These are phyloP conservation scores for Formica aserva DNA, from an alignment of 2,888 invertebrate genomes.

Conservation along the genomic window DNA sequence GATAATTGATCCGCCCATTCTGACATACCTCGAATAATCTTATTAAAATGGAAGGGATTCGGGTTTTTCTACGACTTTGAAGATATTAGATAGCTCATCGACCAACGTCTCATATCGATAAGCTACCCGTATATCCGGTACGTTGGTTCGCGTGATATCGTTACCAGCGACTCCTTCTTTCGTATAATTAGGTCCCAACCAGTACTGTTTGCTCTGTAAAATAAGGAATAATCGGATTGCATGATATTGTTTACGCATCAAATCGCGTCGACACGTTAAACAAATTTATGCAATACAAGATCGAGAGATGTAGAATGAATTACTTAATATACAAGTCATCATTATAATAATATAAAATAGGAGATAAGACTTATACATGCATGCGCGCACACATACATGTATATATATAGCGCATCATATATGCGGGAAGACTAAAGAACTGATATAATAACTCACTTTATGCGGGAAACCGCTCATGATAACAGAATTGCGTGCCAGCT, in stretches of 20 bases:
- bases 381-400: too few relatives aligned
- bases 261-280: neutral
- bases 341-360: neutral
- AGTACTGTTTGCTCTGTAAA: slow-evolving; percentile 97
- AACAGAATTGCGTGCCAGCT: slow-evolving; percentile 98
- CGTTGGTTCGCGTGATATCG: slow-evolving; percentile 98
- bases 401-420: too few relatives aligned
- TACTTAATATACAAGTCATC: neutral
- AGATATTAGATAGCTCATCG: slow-evolving; percentile 97
- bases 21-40: slow-evolving; percentile 10
- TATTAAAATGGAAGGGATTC: slow-evolving; percentile 71
- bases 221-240: neutral
- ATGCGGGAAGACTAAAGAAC: neutral
- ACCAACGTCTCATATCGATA: slow-evolving; percentile 97
- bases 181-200: slow-evolving; percentile 98
- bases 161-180: slow-evolving; percentile 99
- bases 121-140: slow-evolving; percentile 98
- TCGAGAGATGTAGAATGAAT: neutral
- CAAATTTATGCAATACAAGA: neutral
- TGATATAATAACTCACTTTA: slow-evolving; percentile 87
- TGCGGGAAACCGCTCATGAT: slow-evolving; percentile 99
- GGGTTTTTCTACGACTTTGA: slow-evolving; percentile 88
- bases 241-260: neutral
- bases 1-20: neutral
- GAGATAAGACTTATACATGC: neutral